phyloP scores from a whole-genome alignment of 2,888 invertebrate genomes.

The Volucella bombylans region DNA sequence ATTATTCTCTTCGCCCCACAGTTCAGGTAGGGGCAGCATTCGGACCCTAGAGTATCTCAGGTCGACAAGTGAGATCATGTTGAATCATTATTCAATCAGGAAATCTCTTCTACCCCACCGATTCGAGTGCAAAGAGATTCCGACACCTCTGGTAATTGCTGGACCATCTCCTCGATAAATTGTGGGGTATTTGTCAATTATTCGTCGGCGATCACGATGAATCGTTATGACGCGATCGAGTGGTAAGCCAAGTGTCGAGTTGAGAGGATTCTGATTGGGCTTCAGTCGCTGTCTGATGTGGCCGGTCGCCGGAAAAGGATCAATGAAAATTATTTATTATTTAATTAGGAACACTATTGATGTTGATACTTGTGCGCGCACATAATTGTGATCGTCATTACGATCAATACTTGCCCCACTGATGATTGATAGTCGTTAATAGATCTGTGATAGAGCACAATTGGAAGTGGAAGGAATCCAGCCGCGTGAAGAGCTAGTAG shows the following conservation, averaged over 20 bases:
- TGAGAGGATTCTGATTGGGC: slow-evolving; percentile 64
- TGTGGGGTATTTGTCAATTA: slow-evolving; percentile 71
- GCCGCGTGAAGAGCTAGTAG: slow-evolving; percentile 26
- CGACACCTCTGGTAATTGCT: slow-evolving; percentile 65
- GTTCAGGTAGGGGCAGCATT: too few species aligned
- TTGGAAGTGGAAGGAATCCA: neutral
- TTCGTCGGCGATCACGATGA: slow-evolving; percentile 43
- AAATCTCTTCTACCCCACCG: slow-evolving; percentile 67
- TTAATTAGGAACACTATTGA: slow-evolving; percentile 74
- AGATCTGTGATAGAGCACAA: slow-evolving; percentile 25
- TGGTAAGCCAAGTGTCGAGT: slow-evolving; percentile 37
- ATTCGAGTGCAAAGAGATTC: slow-evolving; percentile 57
- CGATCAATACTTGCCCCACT: slow-evolving; percentile 35
- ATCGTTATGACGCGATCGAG: slow-evolving; percentile 58
- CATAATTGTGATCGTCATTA: slow-evolving; percentile 65
- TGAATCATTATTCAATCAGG: slow-evolving; percentile 73
- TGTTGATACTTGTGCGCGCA: slow-evolving; percentile 65
- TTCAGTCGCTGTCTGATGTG: slow-evolving; percentile 56
- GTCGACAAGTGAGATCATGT: slow-evolving; percentile 69
- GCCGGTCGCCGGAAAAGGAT: slow-evolving; percentile 56
- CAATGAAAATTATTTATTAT: slow-evolving; percentile 74
- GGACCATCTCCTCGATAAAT: slow-evolving; percentile 43
- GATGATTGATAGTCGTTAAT: slow-evolving; percentile 72
- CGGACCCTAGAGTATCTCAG: slow-evolving; percentile 2
- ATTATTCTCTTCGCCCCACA: slow-evolving; percentile 26